A percentile compares a stretch with the other conserved stretches of the same genome.
Evolutionary conservation across 2,888 invertebrate genomes (phyloP).

Genomic region (Heliconius charithonia): DNA sequence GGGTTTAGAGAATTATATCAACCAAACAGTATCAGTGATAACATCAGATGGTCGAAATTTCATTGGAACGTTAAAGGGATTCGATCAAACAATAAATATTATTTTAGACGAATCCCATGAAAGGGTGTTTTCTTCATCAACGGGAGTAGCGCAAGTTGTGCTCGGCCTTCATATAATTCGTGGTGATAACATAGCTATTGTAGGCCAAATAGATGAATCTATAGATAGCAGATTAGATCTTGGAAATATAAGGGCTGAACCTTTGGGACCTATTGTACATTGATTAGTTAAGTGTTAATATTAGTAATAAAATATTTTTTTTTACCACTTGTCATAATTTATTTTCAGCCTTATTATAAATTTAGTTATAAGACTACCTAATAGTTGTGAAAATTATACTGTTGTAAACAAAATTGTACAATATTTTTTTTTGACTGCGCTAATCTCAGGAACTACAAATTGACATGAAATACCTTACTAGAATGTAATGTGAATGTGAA

Average conservation of each 20-base stretch:
- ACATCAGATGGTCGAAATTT: constrained; percentile 98
- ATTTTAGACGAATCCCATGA: constrained; percentile 99
- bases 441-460: not conserved
- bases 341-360: constrained; percentile 10
- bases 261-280: constrained; percentile 91
- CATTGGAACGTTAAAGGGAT: constrained; percentile 98
- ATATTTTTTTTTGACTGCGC: no score
- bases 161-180: constrained; percentile 98
- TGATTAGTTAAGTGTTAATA: constrained; percentile 59
- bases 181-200: constrained; percentile 98
- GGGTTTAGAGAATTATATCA: constrained; percentile 93
- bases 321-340: constrained; percentile 33
- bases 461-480: no score
- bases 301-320: constrained; percentile 43
- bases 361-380: not conserved
- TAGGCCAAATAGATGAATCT: constrained; percentile 93
- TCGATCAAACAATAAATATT: constrained; percentile 99
- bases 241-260: constrained; percentile 91
- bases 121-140: constrained; percentile 96
- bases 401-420: no score
- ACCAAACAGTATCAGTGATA: constrained; percentile 96
- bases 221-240: constrained; percentile 92
- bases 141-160: constrained; percentile 94
- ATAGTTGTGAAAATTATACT: not conserved
- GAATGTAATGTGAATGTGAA: no score